phyloP scores from a whole-genome alignment of 2,113 vertebrate species.

The Heterotilapia buettikoferi region DNA sequence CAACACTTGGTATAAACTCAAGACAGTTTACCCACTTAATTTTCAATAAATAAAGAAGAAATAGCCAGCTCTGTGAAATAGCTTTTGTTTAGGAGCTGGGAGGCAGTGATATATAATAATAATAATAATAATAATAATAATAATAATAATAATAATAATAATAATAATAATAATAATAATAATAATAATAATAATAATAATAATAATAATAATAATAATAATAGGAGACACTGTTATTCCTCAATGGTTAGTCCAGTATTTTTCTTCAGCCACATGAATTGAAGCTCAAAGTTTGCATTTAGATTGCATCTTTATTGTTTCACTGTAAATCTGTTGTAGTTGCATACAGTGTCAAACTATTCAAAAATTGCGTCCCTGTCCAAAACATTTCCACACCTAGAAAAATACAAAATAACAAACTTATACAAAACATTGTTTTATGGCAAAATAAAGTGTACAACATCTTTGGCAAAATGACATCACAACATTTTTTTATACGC shows the following conservation, averaged over 20 bases:
- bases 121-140: background rate
- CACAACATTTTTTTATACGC: accelerated
- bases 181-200: too few species aligned
- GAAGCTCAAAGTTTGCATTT: background rate
- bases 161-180: background rate
- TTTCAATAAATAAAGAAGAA: background rate
- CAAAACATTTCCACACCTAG: background rate
- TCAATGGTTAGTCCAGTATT: background rate
- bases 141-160: accelerated
- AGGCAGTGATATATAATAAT: background rate
- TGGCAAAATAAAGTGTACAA: background rate
- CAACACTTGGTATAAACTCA: background rate
- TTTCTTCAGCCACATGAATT: background rate
- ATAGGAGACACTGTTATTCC: background rate
- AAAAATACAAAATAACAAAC: background rate
- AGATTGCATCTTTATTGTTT: background rate
- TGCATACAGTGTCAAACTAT: background rate
- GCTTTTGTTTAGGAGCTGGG: background rate
- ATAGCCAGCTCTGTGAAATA: background rate
- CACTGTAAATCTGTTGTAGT: background rate
- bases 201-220: background rate
- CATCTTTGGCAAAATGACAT: background rate
- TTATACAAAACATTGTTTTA: background rate
- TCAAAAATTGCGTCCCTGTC: background rate
- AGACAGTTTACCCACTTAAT: background rate